Conservation (phyloP, 2,888 invertebrate species). For the Bibio marci region DNA sequence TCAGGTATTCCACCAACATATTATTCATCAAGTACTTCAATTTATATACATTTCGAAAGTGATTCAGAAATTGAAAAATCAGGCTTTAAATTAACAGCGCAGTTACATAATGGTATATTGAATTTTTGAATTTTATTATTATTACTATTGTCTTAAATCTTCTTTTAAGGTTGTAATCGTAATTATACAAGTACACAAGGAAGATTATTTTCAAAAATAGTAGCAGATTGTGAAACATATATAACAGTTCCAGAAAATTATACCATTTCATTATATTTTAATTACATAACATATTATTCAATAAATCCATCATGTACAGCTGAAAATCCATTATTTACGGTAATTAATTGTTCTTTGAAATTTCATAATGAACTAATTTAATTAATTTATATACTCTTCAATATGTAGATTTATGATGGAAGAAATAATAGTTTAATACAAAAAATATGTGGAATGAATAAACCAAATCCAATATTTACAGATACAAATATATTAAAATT, state of each 20-base stretch:
- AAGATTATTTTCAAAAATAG: constrained; percentile 34
- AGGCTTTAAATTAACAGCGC: constrained; percentile 47
- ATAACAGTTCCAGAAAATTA: constrained; percentile 47
- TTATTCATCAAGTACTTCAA: constrained; percentile 26
- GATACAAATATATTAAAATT: constrained; percentile 45
- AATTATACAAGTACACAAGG: constrained; percentile 58
- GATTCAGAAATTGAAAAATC: constrained; percentile 28
- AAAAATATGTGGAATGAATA: constrained; percentile 33
- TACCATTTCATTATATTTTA: constrained; percentile 57
- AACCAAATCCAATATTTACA: constrained; percentile 51
- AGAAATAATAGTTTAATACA: constrained; percentile 25
- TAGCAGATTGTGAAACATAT: constrained; percentile 39
- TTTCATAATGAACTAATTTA: too few species aligned
- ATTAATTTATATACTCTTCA: too few species aligned
- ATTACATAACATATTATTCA: constrained; percentile 7
- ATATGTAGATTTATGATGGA: constrained; percentile 35
- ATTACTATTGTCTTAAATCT: too few species aligned
- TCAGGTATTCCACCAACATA: constrained; percentile 31
- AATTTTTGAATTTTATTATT: too few species aligned
- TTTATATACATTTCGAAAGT: constrained; percentile 35
- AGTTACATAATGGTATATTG: constrained; percentile 33
- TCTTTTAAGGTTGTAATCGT: constrained; percentile 50
- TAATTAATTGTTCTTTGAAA: too few species aligned
- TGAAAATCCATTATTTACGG: too few species aligned
- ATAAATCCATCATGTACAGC: too few species aligned